These are phyloP conservation scores for Campylomormyrus tamandua DNA, from an alignment of 2,113 vertebrate species.

Conservation along the genomic window DNA sequence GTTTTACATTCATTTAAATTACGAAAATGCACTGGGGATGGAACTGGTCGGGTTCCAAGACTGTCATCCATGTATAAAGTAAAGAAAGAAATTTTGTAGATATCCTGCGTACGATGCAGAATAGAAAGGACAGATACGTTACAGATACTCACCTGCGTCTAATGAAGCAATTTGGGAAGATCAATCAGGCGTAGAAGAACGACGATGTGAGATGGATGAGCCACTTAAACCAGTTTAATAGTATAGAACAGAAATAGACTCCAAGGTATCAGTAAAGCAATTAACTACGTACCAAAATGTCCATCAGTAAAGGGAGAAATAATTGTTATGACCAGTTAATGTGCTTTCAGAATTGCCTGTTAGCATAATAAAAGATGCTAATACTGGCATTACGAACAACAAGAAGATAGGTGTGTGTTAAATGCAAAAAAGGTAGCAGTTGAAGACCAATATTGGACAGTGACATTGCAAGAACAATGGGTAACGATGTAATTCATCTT, in stretches of 20 bases:
- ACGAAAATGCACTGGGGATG: not conserved
- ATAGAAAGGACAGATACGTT: not conserved
- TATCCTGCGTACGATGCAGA: not conserved
- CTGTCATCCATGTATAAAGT: not conserved
- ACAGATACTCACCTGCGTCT: not conserved
- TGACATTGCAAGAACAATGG: not conserved
- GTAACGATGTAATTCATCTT: not conserved
- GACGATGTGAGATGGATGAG: not conserved
- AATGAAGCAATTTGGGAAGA: not conserved
- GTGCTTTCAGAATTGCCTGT: not conserved
- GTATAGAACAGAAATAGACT: not conserved
- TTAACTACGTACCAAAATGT: not conserved
- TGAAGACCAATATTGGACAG: not conserved
- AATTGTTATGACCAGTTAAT: not conserved
- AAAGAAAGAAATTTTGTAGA: not conserved
- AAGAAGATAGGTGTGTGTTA: not conserved
- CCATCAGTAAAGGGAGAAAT: not conserved
- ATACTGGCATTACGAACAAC: not conserved
- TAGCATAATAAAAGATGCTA: not conserved
- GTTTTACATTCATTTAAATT: not conserved
- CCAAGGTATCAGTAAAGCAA: not conserved
- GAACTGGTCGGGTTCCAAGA: not conserved
- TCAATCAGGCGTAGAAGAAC: not conserved
- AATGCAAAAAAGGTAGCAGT: not conserved
- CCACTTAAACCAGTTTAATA: not conserved